Base-by-base conservation (phyloP, 2,888 invertebrate species). In the Aphelenchoides bicaudatus region DNA sequence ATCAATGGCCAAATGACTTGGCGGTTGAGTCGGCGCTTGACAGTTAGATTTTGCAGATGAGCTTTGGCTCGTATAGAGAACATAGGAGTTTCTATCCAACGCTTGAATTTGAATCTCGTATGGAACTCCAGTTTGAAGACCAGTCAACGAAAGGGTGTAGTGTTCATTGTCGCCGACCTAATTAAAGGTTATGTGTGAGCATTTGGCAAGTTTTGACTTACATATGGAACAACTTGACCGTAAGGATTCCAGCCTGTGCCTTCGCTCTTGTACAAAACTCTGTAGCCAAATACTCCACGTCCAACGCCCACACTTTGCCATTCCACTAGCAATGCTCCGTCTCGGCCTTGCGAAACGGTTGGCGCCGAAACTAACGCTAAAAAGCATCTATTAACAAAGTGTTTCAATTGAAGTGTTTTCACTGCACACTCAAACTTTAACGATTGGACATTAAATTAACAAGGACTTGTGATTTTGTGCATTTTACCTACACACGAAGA, bases 241-340 rank as follows among this genome's bases (percentile, higher is more conserved):
- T 71, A 73, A 10, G 77, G 73, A 52, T 72, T 73, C 76, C 76
- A 75, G 55, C 74, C 74, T 19, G 68, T 60, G 21, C 65, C 59
- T 21, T 68, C 65, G 23, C 62, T 67, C 28, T 70, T 54, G 67
- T 72, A 79, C 58, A 77, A 70, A 37, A 78, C 67, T 39, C 73
- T 66, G 64, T 78, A 78, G 54, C 76, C 78, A 56, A 67, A 77
- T 38, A 78, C 75, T 23, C 75, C 75, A 31, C 73, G 66, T 38
- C 78, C 78, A 25, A 69, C 71, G 23, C 78, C 78, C 51, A 71
- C 69, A 31, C 72, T 71, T 50, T 62, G 62, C 78, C 78, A 78
- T 21, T 67, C 61, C 16, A 79, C 78, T 28, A 62, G 57, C 19
- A 78, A 57, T 25, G 71, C 71, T 38, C 69, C 69, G 50, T 74